These are phyloP conservation scores for Asobara japonica DNA, from an alignment of 1,140 invertebrate genomes.

Conservation along the genomic window DNA sequence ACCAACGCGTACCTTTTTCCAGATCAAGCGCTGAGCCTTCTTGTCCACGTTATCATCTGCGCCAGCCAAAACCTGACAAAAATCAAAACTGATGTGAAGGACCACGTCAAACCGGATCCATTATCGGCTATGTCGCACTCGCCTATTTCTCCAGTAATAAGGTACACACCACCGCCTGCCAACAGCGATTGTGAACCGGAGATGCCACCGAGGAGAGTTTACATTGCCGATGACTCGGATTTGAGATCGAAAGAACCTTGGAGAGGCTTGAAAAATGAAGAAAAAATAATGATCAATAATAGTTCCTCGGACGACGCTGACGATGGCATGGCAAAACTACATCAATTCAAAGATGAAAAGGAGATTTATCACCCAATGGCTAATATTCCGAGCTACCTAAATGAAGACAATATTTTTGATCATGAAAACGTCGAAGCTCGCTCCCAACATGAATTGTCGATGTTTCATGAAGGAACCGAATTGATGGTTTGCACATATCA, in stretches of 20 bases:
- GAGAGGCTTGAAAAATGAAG: not conserved
- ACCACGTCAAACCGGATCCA: too few relatives aligned
- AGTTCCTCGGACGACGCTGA: not conserved
- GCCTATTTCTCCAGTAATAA: too few relatives aligned
- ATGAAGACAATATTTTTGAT: not conserved
- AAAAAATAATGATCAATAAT: not conserved
- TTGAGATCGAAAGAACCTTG: not conserved
- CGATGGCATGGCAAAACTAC: not conserved
- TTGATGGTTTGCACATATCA: too few relatives aligned
- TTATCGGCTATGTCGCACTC: too few relatives aligned
- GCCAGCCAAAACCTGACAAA: too few relatives aligned
- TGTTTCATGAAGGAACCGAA: too few relatives aligned
- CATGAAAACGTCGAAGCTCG: too few relatives aligned
- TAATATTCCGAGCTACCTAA: not conserved
- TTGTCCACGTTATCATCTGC: too few relatives aligned
- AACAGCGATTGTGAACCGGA: not conserved
- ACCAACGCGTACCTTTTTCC: too few relatives aligned
- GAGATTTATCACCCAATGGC: not conserved
- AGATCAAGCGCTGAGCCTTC: too few relatives aligned
- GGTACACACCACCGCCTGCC: not conserved
- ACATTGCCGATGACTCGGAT: not conserved
- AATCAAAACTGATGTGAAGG: too few relatives aligned
- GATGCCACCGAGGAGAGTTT: not conserved
- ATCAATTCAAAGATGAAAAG: not conserved
- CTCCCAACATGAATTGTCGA: too few relatives aligned